phyloP scores from a whole-genome alignment of 2,888 invertebrate genomes.

The Holacanthella duospinosa region DNA sequence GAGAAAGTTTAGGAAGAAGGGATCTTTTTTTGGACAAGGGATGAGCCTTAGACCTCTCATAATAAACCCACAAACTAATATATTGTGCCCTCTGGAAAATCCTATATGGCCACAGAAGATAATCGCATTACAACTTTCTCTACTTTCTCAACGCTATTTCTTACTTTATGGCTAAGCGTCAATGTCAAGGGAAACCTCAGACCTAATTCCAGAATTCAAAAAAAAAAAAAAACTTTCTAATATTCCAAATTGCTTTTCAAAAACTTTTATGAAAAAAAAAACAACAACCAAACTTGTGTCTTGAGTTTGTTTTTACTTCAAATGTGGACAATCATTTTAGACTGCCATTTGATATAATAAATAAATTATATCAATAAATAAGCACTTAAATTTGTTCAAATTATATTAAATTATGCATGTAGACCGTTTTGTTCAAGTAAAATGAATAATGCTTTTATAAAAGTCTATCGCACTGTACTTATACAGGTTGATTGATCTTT shows the following conservation, averaged over 20 bases:
- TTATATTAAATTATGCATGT: no score
- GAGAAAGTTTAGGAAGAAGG: neutral
- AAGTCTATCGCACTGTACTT: no score
- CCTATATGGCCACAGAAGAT: neutral
- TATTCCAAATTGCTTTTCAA: neutral
- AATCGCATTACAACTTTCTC: neutral
- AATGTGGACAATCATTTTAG: no score
- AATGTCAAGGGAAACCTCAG: no score
- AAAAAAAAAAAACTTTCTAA: neutral
- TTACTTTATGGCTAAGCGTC: neutral
- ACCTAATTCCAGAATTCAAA: neutral
- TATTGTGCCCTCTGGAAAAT: neutral
- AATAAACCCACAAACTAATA: neutral
- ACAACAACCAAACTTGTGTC: no score
- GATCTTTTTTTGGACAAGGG: neutral
- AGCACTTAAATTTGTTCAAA: no score
- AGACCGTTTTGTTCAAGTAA: no score
- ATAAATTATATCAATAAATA: no score
- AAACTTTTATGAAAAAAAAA: neutral
- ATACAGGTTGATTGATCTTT: no score
- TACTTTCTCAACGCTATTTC: neutral
- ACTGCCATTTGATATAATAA: no score
- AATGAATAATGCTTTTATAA: no score
- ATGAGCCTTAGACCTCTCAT: neutral
- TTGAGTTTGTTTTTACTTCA: no score